A percentile compares a stretch with the other conserved stretches of the same genome.
These are phyloP conservation scores for Plecturocebus donacophilus DNA, from an alignment of 2,113 vertebrate genomes.

Conservation along the genomic window DNA sequence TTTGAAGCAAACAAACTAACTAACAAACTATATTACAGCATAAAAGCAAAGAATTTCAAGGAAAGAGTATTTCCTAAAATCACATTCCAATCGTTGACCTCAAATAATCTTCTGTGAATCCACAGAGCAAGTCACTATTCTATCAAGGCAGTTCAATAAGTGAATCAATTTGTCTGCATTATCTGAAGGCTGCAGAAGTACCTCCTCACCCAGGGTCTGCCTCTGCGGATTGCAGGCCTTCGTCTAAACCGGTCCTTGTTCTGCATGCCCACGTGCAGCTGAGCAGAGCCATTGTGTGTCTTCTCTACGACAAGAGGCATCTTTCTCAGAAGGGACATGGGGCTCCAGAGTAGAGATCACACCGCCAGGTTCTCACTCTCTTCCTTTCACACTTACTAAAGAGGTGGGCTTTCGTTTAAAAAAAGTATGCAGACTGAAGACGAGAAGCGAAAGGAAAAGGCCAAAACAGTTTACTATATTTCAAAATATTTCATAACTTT, in stretches of 20 bases:
- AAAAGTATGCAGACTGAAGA: background rate
- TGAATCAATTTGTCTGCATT: background rate
- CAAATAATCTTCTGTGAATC: background rate
- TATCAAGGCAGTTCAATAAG: background rate
- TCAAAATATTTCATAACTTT: background rate
- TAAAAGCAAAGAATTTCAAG: slow-evolving; percentile 25
- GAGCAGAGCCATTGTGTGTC: background rate
- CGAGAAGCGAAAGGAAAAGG: background rate
- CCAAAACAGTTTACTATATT: background rate
- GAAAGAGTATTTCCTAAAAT: slow-evolving; percentile 26
- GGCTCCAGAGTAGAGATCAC: background rate
- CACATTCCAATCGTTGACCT: background rate
- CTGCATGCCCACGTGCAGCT: background rate
- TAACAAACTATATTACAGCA: background rate
- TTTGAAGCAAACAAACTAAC: background rate
- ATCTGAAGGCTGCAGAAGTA: background rate
- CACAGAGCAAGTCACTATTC: background rate
- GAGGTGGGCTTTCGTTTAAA: background rate
- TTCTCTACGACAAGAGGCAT: background rate
- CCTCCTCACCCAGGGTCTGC: background rate
- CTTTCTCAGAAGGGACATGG: background rate
- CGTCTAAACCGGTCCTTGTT: slow-evolving; percentile 8
- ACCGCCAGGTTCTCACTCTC: background rate
- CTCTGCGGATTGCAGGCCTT: background rate
- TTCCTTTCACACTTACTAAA: background rate